Conservation (phyloP, 2,797 vertebrate species). For the Yasuhikotakia modesta region DNA sequence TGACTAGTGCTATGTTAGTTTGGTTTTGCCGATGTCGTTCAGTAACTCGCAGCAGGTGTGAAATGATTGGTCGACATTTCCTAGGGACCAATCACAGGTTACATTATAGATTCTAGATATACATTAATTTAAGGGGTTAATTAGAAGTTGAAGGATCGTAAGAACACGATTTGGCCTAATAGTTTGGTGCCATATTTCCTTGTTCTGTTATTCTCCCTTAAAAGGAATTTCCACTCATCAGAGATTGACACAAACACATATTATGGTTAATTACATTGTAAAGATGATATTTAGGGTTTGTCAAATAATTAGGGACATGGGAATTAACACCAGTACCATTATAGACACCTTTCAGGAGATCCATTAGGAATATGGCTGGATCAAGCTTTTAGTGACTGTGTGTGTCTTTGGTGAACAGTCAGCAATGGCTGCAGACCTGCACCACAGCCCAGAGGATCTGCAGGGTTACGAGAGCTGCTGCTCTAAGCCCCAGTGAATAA, state of each 20-base stretch:
- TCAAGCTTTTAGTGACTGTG: constrained; percentile 1
- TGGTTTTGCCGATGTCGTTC: constrained; percentile 22
- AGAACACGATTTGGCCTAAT: too few species aligned
- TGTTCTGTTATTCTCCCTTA: background rate
- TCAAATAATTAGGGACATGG: background rate
- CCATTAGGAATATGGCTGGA: background rate
- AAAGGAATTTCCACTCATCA: background rate
- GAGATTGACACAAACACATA: background rate
- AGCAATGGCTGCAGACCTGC: constrained; percentile 27
- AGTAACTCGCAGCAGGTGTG: constrained; percentile 29
- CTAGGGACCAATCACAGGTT: background rate
- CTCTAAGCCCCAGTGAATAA: background rate
- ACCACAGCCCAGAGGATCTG: constrained; percentile 36
- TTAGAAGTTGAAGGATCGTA: too few species aligned
- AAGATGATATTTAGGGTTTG: background rate
- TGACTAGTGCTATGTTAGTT: constrained; percentile 62
- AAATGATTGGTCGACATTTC: constrained; percentile 29
- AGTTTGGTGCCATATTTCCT: too few species aligned
- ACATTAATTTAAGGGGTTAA: too few species aligned
- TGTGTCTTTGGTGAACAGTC: background rate
- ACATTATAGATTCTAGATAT: background rate
- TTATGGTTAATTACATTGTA: background rate
- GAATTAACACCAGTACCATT: background rate
- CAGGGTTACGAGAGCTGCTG: constrained; percentile 18
- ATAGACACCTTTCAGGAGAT: background rate